phyloP scores from a whole-genome alignment of 2,888 invertebrate genomes.

The Drosophila infuscata region DNA sequence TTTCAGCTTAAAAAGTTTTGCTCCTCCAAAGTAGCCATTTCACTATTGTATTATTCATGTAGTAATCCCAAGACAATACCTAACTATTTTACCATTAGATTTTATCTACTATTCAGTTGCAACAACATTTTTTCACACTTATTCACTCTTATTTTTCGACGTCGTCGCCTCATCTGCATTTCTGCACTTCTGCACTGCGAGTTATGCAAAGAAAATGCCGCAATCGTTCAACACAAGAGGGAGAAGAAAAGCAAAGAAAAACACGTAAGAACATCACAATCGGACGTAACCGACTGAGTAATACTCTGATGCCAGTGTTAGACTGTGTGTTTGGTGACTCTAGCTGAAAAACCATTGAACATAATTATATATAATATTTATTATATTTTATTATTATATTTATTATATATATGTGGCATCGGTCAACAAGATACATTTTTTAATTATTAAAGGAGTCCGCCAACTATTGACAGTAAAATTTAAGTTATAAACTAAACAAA shows the following conservation, averaged over 20 bases:
- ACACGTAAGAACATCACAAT: constrained; percentile 8
- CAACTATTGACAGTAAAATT: neutral
- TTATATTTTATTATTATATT: neutral
- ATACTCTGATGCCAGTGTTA: neutral
- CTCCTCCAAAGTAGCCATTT: neutral
- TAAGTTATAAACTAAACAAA: neutral
- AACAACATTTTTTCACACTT: constrained; percentile 33
- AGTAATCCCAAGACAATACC: neutral
- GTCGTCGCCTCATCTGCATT: constrained; percentile 34
- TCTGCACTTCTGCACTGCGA: constrained; percentile 3
- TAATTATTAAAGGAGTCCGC: neutral
- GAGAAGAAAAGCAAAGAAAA: constrained; percentile 24
- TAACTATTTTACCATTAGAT: constrained; percentile 1
- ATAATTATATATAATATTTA: too few relatives aligned
- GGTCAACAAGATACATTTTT: neutral
- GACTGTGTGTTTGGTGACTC: neutral
- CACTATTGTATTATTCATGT: neutral
- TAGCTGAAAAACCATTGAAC: neutral
- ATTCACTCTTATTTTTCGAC: neutral
- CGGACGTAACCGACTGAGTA: neutral
- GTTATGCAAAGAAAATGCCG: constrained; percentile 60
- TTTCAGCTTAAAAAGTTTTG: neutral
- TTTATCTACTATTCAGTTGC: constrained; percentile 24
- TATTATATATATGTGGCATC: neutral
- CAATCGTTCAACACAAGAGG: constrained; percentile 35